Percentiles rank a stretch among this genome's conserved stretches.
Conservation (phyloP, 2,888 invertebrate species). For the Leucoptera coffeella region DNA sequence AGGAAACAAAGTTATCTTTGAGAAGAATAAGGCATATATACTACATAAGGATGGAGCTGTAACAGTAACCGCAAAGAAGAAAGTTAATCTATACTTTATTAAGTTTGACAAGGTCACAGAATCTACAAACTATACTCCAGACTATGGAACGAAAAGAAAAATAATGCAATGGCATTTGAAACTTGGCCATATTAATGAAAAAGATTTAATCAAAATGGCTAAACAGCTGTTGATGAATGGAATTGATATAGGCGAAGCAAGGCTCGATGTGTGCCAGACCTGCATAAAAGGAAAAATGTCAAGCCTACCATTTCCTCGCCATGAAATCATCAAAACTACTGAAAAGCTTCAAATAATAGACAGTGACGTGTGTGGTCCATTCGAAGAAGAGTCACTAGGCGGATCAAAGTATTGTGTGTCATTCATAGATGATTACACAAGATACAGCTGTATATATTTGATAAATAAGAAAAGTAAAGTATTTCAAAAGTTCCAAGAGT, state of each 20-base stretch:
- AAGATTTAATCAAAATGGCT: conserved; percentile 6
- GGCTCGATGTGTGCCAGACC: conserved; percentile 5
- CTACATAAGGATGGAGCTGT: not conserved
- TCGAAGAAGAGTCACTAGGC: conserved; percentile 4
- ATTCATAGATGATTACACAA: conserved; percentile 6
- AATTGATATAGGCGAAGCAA: conserved; percentile 5
- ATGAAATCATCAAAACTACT: conserved; percentile 3
- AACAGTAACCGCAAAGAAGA: not conserved
- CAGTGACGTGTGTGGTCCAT: conserved; percentile 7
- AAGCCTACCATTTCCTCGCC: conserved; percentile 7
- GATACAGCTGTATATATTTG: conserved; percentile 5
- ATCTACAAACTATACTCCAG: no score
- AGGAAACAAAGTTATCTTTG: not conserved
- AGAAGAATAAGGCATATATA: not conserved
- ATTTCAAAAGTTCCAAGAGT: conserved; percentile 1
- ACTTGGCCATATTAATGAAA: conserved; percentile 6
- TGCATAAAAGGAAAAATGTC: conserved; percentile 7
- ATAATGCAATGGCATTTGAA: conserved; percentile 7
- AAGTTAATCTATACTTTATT: not conserved
- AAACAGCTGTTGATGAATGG: conserved; percentile 4
- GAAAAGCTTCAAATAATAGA: conserved; percentile 6
- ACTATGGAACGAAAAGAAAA: no score
- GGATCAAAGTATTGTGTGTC: conserved; percentile 6
- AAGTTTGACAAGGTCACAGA: no score
- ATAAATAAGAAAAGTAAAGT: conserved; percentile 5